Conservation (phyloP, 2,888 invertebrate genomes). For the Drosophila subsilvestris region DNA sequence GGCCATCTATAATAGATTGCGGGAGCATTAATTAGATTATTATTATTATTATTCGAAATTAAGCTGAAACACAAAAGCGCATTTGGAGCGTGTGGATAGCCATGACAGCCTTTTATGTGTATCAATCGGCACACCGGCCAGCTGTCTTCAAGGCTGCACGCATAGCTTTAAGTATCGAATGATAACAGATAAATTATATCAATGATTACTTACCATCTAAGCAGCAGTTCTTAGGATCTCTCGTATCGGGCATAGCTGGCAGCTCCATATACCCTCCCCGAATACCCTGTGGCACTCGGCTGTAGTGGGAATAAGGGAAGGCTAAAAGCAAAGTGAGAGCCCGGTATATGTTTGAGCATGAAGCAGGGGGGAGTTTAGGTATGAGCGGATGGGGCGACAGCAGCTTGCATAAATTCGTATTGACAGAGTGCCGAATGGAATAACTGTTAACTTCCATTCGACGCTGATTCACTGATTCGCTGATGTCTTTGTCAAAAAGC, state of each 20-base stretch:
- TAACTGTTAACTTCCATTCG: slow-evolving; percentile 60
- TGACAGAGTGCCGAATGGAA: slow-evolving; percentile 69
- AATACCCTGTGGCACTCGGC: background rate
- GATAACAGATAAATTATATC: no score
- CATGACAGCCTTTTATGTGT: no score
- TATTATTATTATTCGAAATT: background rate
- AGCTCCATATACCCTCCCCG: slow-evolving; percentile 1
- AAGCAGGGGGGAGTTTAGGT: slow-evolving; percentile 1
- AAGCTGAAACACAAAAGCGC: no score
- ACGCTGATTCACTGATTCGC: slow-evolving; percentile 26
- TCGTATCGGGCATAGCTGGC: no score
- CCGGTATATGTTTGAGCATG: slow-evolving; percentile 58
- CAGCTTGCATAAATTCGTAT: slow-evolving; percentile 77
- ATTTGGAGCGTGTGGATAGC: no score
- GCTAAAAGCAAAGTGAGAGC: slow-evolving; percentile 24
- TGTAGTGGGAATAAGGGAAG: slow-evolving; percentile 18
- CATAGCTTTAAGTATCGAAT: no score
- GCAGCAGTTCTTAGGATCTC: no score
- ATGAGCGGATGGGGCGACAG: slow-evolving; percentile 51
- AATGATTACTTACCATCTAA: no score
- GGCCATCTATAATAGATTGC: background rate
- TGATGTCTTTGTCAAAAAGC: slow-evolving; percentile 66
- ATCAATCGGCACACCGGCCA: no score
- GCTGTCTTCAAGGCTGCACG: no score
- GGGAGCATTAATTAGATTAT: background rate